A percentile compares a stretch with the other conserved stretches of the same genome.
Evolutionary conservation across 2,797 vertebrate species (phyloP).

Genomic region (Smutsia temminckii): DNA sequence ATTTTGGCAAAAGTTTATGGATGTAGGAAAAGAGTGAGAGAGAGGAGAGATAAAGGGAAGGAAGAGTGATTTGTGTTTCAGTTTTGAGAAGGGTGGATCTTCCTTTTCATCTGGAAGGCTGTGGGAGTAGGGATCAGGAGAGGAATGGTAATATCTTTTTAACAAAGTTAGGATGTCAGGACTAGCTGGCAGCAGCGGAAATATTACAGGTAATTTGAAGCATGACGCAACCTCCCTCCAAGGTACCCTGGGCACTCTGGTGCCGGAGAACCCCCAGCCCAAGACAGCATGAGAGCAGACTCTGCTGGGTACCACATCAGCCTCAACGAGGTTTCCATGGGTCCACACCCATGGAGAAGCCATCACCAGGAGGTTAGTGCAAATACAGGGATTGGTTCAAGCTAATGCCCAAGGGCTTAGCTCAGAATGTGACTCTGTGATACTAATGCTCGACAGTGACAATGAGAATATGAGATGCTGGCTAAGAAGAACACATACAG

Average conservation of each 20-base stretch:
- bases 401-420: fast-evolving
- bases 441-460: fast-evolving
- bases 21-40: background rate
- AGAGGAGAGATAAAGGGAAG: background rate
- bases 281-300: fast-evolving
- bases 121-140: fast-evolving
- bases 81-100: background rate
- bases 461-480: background rate
- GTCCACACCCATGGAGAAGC: background rate
- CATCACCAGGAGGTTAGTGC: fast-evolving
- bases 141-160: background rate
- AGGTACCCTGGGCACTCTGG: fast-evolving
- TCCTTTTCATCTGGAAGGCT: background rate
- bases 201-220: background rate
- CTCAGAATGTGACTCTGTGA: fast-evolving
- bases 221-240: background rate
- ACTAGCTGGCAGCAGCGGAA: background rate
- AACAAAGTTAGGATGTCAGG: background rate
- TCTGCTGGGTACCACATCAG: fast-evolving
- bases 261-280: background rate
- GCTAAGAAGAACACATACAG: background rate
- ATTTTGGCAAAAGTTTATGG: background rate
- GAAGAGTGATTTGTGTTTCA: background rate
- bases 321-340: fast-evolving
- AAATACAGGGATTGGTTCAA: too few relatives aligned